Base-by-base conservation (phyloP, 2,888 invertebrate species). In the Listrodromus nycthemerus region DNA sequence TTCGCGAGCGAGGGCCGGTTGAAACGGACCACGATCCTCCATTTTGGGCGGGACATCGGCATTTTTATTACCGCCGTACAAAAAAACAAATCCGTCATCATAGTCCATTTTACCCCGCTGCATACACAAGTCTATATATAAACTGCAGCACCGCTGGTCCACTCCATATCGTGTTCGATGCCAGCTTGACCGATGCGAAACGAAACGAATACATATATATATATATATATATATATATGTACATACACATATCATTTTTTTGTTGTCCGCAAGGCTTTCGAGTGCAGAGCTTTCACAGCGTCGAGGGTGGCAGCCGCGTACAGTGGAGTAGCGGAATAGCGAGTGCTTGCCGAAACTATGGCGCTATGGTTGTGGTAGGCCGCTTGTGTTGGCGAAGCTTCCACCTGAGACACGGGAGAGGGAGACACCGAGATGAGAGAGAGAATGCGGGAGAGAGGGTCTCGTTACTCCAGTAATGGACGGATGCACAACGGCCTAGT, bases 381-480 rank as follows among this genome's bases (percentile, higher is more conserved):
- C 50, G 63, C 79, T 71, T 61, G 50, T 67, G 76, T 76, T 67
- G 79, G 71, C 48, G 67, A 55, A 73, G 73, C 77, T 77, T 65
- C 75, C 83, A 83, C 83, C 83, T 83, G 83, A 83, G 83, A 83
- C 83, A 77, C 69, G 75, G 67, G 80, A 71, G 52, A 41, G 30
- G 8, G 61, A 45, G 61, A 45, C 21, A 21, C 33, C 16, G 74
- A 45, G 66, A 16, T 45, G 58, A 33, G 30, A 19, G 55, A 33
- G 33, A 33, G 58, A 58, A 30, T 24, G 48, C 52, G 16, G 24
- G 66, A 41, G 61, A 69, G 66, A 67, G 76, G 67, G 67, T 45
- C 69, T 84, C 83, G 83, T 84, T 84, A 84, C 83, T 84, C 70
- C 65, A 63, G 82, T 86, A 86, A 86, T 86, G 84, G 86, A 86